phyloP scores from a whole-genome alignment of 2,888 invertebrate species.

The Heterodera filipjevi region DNA sequence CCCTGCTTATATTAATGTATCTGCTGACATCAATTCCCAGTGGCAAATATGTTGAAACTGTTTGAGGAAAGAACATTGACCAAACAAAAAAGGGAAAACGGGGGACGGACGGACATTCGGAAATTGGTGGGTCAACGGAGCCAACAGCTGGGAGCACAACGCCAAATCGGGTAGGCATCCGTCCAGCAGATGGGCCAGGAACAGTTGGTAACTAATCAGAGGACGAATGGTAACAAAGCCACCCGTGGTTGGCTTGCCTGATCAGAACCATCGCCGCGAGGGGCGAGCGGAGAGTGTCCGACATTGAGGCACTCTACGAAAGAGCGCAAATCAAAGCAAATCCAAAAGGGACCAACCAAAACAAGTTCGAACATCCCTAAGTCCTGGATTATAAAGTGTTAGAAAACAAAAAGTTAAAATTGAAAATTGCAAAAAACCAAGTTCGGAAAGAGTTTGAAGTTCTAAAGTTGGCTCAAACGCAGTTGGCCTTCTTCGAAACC shows the following conservation, averaged over 20 bases:
- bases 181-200: conserved; percentile 57
- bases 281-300: conserved; percentile 79
- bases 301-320: conserved; percentile 41
- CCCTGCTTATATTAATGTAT: too few species aligned
- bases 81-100: conserved; percentile 37
- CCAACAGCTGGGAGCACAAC: conserved; percentile 77
- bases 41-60: conserved; percentile 90
- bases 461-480: too few species aligned
- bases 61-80: conserved; percentile 63
- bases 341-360: conserved; percentile 27
- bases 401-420: too few species aligned
- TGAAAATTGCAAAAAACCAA: too few species aligned
- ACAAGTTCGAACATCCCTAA: conserved; percentile 56
- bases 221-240: conserved; percentile 59
- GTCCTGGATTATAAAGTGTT: too few species aligned
- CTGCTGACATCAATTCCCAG: conserved; percentile 80
- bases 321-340: not conserved
- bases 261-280: conserved; percentile 76
- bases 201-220: conserved; percentile 75
- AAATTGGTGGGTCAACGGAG: conserved; percentile 72
- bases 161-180: conserved; percentile 76
- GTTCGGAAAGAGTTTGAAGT: too few species aligned
- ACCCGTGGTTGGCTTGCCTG: not conserved
- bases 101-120: conserved; percentile 71
- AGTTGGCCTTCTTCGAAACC: too few species aligned